Evolutionary conservation across 2,113 vertebrate genomes (phyloP).

Genomic region (Oophaga pumilio): DNA sequence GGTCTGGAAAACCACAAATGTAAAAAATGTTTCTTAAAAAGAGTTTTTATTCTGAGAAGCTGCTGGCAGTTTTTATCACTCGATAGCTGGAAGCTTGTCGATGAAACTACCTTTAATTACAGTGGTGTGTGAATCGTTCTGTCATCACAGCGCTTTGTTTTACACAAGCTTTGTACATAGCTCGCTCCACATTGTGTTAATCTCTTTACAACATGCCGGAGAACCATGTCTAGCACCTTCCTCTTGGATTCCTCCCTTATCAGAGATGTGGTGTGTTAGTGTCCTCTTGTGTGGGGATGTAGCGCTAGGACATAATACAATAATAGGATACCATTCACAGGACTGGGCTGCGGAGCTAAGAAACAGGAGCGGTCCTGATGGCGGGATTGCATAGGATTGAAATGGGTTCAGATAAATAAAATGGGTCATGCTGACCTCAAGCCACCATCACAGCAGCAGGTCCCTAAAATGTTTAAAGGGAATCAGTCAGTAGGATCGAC

Average conservation of each 20-base stretch:
- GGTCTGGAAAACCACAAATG: background rate
- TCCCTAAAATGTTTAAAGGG: background rate
- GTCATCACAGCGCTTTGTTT: conserved; percentile 35
- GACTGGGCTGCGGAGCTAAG: background rate
- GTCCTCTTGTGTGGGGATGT: conserved; percentile 30
- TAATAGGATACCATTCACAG: background rate
- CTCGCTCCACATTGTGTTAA: conserved; percentile 15
- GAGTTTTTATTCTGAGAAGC: background rate
- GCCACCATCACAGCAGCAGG: background rate
- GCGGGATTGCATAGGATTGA: background rate
- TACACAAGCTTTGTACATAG: background rate
- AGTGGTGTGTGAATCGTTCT: conserved; percentile 36
- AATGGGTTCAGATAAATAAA: background rate
- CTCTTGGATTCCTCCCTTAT: conserved; percentile 35
- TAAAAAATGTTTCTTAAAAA: background rate
- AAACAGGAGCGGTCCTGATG: background rate
- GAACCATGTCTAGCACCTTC: conserved; percentile 10
- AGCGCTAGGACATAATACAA: background rate
- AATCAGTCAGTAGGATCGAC: too few relatives aligned
- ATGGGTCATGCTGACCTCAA: background rate
- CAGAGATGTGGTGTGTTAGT: conserved; percentile 19
- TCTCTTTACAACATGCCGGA: conserved; percentile 5
- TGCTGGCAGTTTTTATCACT: conserved; percentile 8
- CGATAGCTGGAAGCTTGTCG: conserved; percentile 22
- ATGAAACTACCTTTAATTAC: conserved; percentile 42